These are phyloP conservation scores for Phalloptychus januarius DNA, from an alignment of 2,797 vertebrate genomes.

Conservation along the genomic window DNA sequence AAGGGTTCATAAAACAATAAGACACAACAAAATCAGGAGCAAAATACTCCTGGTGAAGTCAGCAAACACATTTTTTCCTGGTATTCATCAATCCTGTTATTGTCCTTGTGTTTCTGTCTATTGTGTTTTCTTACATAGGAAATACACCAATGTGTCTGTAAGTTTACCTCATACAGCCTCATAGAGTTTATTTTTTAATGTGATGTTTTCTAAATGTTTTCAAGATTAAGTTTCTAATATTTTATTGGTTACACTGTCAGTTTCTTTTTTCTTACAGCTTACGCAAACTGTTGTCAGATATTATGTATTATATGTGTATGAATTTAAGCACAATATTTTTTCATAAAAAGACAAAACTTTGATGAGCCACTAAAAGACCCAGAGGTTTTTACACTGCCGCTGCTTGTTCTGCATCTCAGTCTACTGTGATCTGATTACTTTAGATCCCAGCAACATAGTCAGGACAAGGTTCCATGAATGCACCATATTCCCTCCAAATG, in stretches of 20 bases:
- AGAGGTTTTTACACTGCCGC: not conserved
- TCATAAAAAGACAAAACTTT: not conserved
- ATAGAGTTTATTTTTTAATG: not conserved
- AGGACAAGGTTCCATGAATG: not conserved
- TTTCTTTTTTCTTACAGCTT: not conserved
- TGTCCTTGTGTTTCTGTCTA: too few species aligned
- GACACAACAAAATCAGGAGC: not conserved
- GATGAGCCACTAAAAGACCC: too few species aligned
- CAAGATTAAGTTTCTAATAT: not conserved
- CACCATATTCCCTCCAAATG: not conserved
- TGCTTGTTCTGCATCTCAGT: not conserved
- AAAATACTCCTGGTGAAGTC: not conserved
- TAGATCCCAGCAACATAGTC: not conserved
- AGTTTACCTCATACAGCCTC: too few species aligned
- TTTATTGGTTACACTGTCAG: not conserved
- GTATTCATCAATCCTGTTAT: too few species aligned
- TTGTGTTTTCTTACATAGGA: too few species aligned
- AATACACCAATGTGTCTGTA: too few species aligned
- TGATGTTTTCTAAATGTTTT: too few species aligned
- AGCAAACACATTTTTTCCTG: not conserved
- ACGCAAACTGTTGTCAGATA: not conserved
- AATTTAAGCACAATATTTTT: not conserved
- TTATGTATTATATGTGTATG: not conserved
- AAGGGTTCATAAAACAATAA: not conserved
- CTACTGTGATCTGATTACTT: not conserved